Conservation (phyloP, 2,797 vertebrate genomes). For the Eleutherodactylus coqui region DNA sequence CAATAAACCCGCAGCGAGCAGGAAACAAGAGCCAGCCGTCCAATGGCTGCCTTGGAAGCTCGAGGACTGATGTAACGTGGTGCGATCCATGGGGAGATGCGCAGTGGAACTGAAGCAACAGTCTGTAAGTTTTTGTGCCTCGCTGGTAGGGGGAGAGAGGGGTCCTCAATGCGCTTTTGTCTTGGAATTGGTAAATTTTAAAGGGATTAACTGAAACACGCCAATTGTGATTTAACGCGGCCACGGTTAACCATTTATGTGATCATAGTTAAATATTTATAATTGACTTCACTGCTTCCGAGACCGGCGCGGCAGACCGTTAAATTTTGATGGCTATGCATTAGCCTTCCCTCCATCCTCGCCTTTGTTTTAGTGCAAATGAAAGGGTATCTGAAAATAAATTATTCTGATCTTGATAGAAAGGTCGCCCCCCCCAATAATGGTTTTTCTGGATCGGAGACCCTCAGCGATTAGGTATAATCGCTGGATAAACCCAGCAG, state of each 20-base stretch:
- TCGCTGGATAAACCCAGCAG: neutral
- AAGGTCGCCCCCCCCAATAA: neutral
- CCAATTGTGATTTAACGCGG: neutral
- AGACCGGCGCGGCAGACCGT: no score
- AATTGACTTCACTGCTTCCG: neutral
- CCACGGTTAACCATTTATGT: conserved; percentile 13
- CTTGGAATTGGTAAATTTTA: conserved; percentile 23
- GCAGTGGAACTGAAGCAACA: conserved; percentile 45
- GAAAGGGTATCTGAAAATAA: neutral
- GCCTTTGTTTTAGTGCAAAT: neutral
- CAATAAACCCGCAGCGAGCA: conserved; percentile 84
- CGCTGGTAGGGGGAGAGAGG: neutral
- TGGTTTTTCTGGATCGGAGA: neutral
- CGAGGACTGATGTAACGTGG: conserved; percentile 70
- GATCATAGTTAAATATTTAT: neutral
- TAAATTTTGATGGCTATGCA: neutral
- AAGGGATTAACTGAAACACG: neutral
- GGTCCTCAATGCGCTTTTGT: conserved; percentile 21
- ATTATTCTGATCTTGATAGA: neutral
- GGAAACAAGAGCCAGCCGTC: conserved; percentile 76
- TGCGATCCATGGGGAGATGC: conserved; percentile 73
- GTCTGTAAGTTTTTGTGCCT: conserved; percentile 33
- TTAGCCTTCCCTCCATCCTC: neutral
- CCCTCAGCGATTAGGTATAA: neutral
- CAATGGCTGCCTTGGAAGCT: conserved; percentile 63